Percentiles rank a stretch among this genome's conserved stretches.
These are phyloP conservation scores for Spodoptera litura DNA, from an alignment of 1,140 invertebrate species.

Conservation along the genomic window DNA sequence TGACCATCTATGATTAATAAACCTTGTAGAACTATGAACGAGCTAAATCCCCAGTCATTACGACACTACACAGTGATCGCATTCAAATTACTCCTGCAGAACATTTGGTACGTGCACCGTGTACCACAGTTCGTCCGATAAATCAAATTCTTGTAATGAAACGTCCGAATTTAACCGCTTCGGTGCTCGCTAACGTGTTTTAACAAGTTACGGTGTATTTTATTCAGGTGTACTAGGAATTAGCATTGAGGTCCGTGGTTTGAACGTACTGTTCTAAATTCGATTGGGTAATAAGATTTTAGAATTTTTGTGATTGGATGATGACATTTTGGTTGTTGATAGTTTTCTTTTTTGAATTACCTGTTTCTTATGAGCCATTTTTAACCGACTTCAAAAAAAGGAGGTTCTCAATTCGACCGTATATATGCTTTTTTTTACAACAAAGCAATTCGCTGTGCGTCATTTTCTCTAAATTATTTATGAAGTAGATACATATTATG, in stretches of 20 bases:
- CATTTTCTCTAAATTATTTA: no score
- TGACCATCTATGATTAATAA: slow-evolving; percentile 6
- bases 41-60: slow-evolving; percentile 12
- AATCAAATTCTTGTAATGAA: slow-evolving; percentile 79
- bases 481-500: no score
- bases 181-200: slow-evolving; percentile 58
- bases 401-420: no score
- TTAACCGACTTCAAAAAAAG: no score
- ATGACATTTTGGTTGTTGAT: no score
- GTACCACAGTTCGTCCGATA: slow-evolving; percentile 62
- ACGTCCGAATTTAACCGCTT: slow-evolving; percentile 64
- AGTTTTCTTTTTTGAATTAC: no score
- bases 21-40: slow-evolving; percentile 12
- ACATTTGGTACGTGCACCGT: slow-evolving; percentile 55
- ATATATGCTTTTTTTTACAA: no score
- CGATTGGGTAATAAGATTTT: not conserved
- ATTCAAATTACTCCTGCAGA: slow-evolving; percentile 40
- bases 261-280: slow-evolving; percentile 54
- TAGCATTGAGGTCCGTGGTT: slow-evolving; percentile 28
- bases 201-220: slow-evolving; percentile 58
- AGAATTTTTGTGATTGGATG: no score
- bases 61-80: slow-evolving; percentile 21
- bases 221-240: slow-evolving; percentile 33
- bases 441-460: no score
- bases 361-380: no score